Conservation (phyloP, 2,888 invertebrate genomes). For the Drosophila robusta region DNA sequence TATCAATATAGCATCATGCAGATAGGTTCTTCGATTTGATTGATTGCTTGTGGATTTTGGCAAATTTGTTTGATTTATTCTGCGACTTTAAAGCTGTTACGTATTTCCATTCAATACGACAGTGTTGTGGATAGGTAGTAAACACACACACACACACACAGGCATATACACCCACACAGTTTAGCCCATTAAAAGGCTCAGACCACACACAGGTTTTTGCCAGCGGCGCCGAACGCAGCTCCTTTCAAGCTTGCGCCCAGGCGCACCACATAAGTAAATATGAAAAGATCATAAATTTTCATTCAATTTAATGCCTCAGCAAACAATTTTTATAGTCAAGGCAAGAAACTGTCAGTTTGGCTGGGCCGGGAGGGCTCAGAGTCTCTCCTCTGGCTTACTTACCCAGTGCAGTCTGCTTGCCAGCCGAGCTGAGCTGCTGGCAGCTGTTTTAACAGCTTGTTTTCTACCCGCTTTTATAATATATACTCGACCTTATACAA, state of each 20-base stretch:
- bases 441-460: conserved; percentile 68
- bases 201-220: conserved; percentile 34
- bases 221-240: conserved; percentile 49
- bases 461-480: conserved; percentile 51
- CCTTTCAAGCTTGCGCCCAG: conserved; percentile 44
- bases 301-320: conserved; percentile 85
- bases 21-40: conserved; percentile 58
- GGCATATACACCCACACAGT: background rate
- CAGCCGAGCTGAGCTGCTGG: conserved; percentile 28
- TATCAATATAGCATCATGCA: conserved; percentile 27
- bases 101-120: conserved; percentile 33
- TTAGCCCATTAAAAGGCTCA: conserved; percentile 12
- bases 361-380: conserved; percentile 5
- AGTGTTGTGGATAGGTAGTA: conserved; percentile 1
- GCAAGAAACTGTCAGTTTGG: conserved; percentile 60
- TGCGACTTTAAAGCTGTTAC: conserved; percentile 56
- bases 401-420: conserved; percentile 22
- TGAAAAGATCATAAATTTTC: conserved; percentile 84
- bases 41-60: conserved; percentile 63
- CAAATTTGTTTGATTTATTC: conserved; percentile 66
- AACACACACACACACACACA: background rate
- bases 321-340: conserved; percentile 83
- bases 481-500: conserved; percentile 25
- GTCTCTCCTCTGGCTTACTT: background rate
- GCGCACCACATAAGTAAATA: conserved; percentile 76